These are phyloP conservation scores for Falco naumanni DNA, from an alignment of 2,797 vertebrate genomes.

Conservation along the genomic window DNA sequence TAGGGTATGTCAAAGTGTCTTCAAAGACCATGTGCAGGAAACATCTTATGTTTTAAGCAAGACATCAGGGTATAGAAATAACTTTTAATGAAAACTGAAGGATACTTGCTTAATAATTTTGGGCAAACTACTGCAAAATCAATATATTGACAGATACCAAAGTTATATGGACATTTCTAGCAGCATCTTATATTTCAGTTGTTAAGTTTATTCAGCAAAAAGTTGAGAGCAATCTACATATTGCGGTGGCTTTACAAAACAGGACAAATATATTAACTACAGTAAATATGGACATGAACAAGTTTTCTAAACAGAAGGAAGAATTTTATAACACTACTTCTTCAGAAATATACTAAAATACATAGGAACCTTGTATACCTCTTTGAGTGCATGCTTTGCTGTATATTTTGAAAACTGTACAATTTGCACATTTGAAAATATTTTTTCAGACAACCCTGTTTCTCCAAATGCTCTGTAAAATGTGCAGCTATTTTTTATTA, in stretches of 20 bases:
- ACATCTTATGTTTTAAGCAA: not conserved
- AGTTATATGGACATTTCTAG: not conserved
- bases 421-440: accelerated
- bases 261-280: not conserved
- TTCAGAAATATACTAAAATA: not conserved
- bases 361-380: not conserved
- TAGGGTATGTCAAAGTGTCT: not conserved
- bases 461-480: not conserved
- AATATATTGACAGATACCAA: not conserved
- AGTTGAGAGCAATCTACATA: not conserved
- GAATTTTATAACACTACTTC: not conserved
- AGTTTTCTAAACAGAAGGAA: not conserved
- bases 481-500: not conserved
- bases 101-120: not conserved
- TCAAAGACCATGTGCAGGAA: not conserved
- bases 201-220: not conserved
- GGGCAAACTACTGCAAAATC: not conserved
- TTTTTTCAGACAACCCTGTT: not conserved
- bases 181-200: not conserved
- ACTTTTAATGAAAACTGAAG: not conserved
- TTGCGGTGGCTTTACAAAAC: not conserved
- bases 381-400: not conserved
- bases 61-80: not conserved
- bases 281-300: not conserved
- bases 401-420: not conserved